These are phyloP conservation scores for Canis aureus DNA, from an alignment of 2,113 vertebrate genomes.

Conservation along the genomic window DNA sequence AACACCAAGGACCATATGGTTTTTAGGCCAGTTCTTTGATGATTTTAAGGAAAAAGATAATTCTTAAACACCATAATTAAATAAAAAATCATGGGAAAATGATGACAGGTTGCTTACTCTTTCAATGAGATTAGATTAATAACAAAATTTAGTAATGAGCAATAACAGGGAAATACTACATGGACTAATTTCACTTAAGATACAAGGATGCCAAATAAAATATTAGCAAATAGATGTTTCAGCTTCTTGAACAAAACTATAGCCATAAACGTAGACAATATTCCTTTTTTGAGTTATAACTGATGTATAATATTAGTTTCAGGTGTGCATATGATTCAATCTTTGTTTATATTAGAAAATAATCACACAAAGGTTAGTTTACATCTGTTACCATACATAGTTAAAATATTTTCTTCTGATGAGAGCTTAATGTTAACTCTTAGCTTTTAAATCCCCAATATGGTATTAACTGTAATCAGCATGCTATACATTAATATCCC, in stretches of 20 bases:
- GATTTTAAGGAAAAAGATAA: neutral
- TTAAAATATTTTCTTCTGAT: neutral
- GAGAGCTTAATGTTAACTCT: neutral
- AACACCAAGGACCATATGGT: neutral
- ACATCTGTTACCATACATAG: no score
- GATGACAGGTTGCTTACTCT: neutral
- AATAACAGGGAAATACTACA: neutral
- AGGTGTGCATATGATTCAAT: neutral
- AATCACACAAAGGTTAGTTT: neutral
- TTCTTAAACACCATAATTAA: neutral
- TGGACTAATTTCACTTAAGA: neutral
- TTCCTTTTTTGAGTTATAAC: neutral
- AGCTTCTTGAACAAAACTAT: neutral
- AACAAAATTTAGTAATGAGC: neutral
- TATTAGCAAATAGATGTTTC: neutral
- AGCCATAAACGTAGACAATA: neutral
- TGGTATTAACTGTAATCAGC: neutral
- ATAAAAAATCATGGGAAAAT: neutral
- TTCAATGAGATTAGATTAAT: neutral
- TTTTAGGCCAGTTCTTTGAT: slow-evolving; percentile 2
- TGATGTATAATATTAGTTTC: neutral
- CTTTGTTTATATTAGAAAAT: neutral
- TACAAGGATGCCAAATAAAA: slow-evolving; percentile 24
- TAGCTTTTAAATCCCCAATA: neutral
- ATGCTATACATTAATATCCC: neutral